Evolutionary conservation across 2,113 vertebrate species (phyloP).

Genomic region (Actinemys pallida): DNA sequence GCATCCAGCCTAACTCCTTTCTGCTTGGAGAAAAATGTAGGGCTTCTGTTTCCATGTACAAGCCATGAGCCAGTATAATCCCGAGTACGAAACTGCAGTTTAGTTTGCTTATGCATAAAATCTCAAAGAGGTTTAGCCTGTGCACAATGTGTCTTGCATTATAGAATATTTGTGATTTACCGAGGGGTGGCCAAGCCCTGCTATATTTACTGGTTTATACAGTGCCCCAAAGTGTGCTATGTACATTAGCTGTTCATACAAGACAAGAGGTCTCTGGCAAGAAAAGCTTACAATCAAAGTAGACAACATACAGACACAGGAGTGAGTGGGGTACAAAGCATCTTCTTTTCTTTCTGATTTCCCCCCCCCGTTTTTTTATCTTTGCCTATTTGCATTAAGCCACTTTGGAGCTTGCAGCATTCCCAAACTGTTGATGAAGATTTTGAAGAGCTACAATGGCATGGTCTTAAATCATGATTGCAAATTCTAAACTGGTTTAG

Average conservation of each 20-base stretch:
- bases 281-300: background rate
- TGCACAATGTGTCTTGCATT: constrained; percentile 20
- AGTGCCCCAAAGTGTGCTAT: background rate
- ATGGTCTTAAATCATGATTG: constrained; percentile 27
- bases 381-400: constrained; percentile 30
- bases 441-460: constrained; percentile 20
- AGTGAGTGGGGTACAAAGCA: background rate
- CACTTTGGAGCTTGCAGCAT: constrained; percentile 31
- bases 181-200: background rate
- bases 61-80: constrained; percentile 35
- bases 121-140: constrained; percentile 33
- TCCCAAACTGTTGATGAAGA: background rate
- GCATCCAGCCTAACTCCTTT: constrained; percentile 32
- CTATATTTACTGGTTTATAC: background rate
- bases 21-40: constrained; percentile 43
- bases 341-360: background rate
- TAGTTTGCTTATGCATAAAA: constrained; percentile 55
- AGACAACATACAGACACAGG: background rate
- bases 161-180: constrained; percentile 48
- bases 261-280: background rate
- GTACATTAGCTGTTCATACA: background rate
- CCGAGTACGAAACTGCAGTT: constrained; percentile 44
- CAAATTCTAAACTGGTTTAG: constrained; percentile 12
- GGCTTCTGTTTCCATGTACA: constrained; percentile 38
- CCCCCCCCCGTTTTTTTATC: background rate